phyloP scores from a whole-genome alignment of 1,140 invertebrate genomes.

The Sitobion miscanthi region DNA sequence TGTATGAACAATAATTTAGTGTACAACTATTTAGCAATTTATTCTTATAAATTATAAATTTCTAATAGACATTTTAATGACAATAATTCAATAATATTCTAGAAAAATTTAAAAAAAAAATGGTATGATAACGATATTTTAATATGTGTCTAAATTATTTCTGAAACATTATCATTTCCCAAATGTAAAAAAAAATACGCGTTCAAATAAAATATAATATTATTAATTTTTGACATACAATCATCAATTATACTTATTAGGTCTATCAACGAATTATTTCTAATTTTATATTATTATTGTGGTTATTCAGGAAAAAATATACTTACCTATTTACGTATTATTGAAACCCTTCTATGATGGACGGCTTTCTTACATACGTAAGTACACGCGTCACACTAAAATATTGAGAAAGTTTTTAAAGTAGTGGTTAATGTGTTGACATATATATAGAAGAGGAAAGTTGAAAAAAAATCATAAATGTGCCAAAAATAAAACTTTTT shows the following conservation, averaged over 20 bases:
- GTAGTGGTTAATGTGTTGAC: slow-evolving; percentile 28
- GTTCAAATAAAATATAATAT: background rate
- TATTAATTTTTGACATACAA: background rate
- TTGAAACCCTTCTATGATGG: background rate
- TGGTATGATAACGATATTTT: too few relatives aligned
- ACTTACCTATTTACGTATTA: background rate
- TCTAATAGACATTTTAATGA: too few relatives aligned
- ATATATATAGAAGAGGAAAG: background rate
- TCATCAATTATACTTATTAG: too few relatives aligned
- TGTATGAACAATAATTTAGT: too few relatives aligned
- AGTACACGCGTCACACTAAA: background rate
- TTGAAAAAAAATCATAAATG: slow-evolving; percentile 28
- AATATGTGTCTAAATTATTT: background rate
- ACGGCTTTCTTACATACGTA: background rate
- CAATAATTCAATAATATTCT: too few relatives aligned
- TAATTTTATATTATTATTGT: too few relatives aligned
- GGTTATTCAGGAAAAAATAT: background rate
- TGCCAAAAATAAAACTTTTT: slow-evolving; percentile 20
- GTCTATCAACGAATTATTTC: too few relatives aligned
- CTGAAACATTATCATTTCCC: background rate
- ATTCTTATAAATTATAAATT: too few relatives aligned
- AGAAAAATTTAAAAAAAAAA: too few relatives aligned
- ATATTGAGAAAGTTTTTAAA: slow-evolving; percentile 42
- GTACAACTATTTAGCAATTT: too few relatives aligned
- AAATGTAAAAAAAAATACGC: background rate